These are phyloP conservation scores for Lytechinus pictus DNA, from an alignment of 35 echinoderm and acorn worm genomes.

Conservation along the genomic window DNA sequence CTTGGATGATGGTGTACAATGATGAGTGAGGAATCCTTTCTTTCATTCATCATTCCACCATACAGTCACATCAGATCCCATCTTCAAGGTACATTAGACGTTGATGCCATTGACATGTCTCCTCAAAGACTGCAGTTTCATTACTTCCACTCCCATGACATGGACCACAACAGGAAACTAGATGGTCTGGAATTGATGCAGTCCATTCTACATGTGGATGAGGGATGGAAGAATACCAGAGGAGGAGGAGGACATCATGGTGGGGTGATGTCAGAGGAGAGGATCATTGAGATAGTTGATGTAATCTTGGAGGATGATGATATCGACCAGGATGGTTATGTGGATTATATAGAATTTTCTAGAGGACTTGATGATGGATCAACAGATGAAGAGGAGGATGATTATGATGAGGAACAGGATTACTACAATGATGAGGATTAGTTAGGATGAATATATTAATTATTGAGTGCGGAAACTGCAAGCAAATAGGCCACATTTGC, in stretches of 20 bases:
- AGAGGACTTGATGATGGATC: not conserved
- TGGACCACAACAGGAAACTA: not conserved
- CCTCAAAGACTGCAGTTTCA: constrained; percentile 23
- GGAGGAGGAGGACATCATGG: not conserved
- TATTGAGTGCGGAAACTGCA: too few relatives aligned
- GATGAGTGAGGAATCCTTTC: not conserved
- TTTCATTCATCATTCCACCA: not conserved
- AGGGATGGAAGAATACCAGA: not conserved
- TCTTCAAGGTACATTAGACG: not conserved
- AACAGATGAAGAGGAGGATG: not conserved
- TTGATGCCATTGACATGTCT: constrained; percentile 42
- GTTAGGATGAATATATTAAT: too few relatives aligned
- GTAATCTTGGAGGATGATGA: constrained; percentile 32
- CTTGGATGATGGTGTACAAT: not conserved
- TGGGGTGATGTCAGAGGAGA: constrained; percentile 35
- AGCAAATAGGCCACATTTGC: too few relatives aligned
- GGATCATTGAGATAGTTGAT: not conserved
- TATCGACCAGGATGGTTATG: constrained; percentile 10
- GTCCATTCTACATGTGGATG: constrained; percentile 31
- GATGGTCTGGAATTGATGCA: constrained; percentile 48
- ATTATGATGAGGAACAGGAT: not conserved
- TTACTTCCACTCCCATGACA: constrained; percentile 40
- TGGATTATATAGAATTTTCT: constrained; percentile 37
- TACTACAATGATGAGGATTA: not conserved
- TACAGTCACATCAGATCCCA: constrained; percentile 38